Evolutionary conservation across 1,140 invertebrate genomes (phyloP), one percentile per base, ranked within the genome.

Genomic region (Penaeus chinensis): DNA sequence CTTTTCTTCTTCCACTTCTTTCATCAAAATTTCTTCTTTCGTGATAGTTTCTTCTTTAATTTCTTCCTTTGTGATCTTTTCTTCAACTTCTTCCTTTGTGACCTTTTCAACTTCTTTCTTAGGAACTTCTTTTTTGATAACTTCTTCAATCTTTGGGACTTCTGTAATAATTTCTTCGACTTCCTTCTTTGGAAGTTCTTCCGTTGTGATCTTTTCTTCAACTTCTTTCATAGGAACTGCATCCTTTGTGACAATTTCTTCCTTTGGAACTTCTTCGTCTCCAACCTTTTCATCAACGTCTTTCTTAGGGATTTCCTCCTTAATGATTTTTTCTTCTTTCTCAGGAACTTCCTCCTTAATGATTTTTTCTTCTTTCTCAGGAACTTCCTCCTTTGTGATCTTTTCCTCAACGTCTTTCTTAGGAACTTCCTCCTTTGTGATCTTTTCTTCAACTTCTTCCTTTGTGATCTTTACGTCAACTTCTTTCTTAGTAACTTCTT

Each of bases 211-310:
- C 60, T n/a, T 69, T 37, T n/a, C 22, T 47, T 69, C 7, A 83
- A 47, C 11, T 54, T 13, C 54, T 54, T 54, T 13, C 11, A 10
- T 54, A 1, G 8, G 54, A 62, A 42, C 18, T 16, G 32, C 47
- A 74, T 65, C 37, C 61, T 62, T n/a, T 71, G 18, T 8, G 22
- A 32, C 62, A 22, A 47, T 27, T 13, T 66, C n/a, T 65, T 62
- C 37, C 47, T 85, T 42, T 24, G 47, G 19, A 61, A n/a, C 60
- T 61, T 87, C 54, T 62, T 78, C 27, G n/a, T 78, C 37, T 74
- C 2, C 0, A 0, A 74, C 2, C 37, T 13, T 65, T 63, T 22
- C 37, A 32, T n/a, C 8, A 32, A 63, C 47, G 42, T 78, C 74
- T 42, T 77, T 61, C 8, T 24, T 77, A 5, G n/a, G 18, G 42